Evolutionary conservation across 2,888 invertebrate species (phyloP).

Genomic region (Cheilosia variabilis): DNA sequence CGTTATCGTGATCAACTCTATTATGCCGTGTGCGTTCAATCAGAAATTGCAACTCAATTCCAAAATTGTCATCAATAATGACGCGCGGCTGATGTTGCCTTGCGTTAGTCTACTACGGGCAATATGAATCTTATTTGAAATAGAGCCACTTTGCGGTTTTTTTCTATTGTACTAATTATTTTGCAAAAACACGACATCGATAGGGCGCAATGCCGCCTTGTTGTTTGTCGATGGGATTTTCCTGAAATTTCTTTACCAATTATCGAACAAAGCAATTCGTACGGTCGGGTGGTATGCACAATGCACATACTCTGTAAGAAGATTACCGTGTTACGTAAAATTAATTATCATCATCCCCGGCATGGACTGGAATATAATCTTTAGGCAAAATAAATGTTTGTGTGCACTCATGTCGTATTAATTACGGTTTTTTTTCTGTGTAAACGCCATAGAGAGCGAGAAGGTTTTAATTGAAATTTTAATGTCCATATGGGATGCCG

Average conservation of each 20-base stretch:
- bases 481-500: neutral
- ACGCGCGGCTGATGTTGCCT: neutral
- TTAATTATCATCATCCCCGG: neutral
- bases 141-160: neutral
- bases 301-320: neutral
- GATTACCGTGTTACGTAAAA: neutral
- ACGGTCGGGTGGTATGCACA: neutral
- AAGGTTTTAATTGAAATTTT: neutral
- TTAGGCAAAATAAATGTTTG: neutral
- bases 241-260: constrained; percentile 4
- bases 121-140: neutral
- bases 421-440: neutral
- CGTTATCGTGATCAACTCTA: neutral
- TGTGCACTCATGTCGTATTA: neutral
- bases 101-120: neutral
- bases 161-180: neutral
- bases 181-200: neutral
- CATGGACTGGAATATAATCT: neutral
- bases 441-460: neutral
- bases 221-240: neutral
- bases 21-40: no score
- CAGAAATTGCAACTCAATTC: neutral
- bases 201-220: neutral
- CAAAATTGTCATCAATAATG: neutral
- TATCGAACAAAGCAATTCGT: neutral